phyloP scores from a whole-genome alignment of 2,888 invertebrate genomes.

The Stenchaetothrips biformis region DNA sequence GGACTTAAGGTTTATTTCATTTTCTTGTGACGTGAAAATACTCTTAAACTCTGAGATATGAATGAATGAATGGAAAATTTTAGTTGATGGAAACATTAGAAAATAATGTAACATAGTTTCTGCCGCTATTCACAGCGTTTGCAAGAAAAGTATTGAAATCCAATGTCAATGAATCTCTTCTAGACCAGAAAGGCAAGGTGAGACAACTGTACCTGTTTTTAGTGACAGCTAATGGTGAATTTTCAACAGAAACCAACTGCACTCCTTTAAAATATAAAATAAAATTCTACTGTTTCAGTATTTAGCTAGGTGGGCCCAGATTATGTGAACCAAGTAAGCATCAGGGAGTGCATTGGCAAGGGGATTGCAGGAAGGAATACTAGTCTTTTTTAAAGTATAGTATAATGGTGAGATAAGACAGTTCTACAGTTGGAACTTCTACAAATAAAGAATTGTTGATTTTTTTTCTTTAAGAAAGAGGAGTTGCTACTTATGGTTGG shows the following conservation, averaged over 20 bases:
- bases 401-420: background rate
- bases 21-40: too few relatives aligned
- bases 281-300: too few relatives aligned
- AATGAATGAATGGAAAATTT: too few relatives aligned
- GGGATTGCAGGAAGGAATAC: background rate
- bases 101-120: background rate
- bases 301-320: background rate
- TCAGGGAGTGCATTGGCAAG: background rate
- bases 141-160: too few relatives aligned
- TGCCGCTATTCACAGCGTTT: too few relatives aligned
- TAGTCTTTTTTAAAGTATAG: slow-evolving; percentile 20
- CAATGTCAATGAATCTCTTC: too few relatives aligned
- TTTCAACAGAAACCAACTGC: too few relatives aligned
- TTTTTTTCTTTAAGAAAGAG: background rate
- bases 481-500: background rate
- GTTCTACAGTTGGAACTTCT: background rate
- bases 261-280: too few relatives aligned
- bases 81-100: background rate
- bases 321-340: background rate
- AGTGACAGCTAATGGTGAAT: background rate
- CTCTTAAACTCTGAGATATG: too few relatives aligned
- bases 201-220: too few relatives aligned
- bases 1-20: too few relatives aligned
- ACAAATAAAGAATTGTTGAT: background rate
- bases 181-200: too few relatives aligned